Evolutionary conservation across 2,797 vertebrate species (phyloP).

Genomic region (Halcyon smyrnensis): DNA sequence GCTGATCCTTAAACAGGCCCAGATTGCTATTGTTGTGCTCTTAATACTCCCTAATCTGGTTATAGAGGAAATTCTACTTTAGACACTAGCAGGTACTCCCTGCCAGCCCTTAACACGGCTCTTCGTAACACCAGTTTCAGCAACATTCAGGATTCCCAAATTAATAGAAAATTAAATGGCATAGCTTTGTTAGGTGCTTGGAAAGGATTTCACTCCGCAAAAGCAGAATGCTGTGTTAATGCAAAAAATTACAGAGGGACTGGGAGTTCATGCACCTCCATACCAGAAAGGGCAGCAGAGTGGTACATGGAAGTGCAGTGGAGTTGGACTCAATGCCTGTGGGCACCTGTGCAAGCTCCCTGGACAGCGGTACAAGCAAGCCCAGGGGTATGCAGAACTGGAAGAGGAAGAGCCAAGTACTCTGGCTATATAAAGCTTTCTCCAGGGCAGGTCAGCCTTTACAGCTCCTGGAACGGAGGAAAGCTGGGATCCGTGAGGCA

Average conservation of each 20-base stretch:
- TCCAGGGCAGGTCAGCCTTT: background rate
- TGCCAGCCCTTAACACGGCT: background rate
- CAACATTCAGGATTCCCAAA: background rate
- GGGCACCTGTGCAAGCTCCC: background rate
- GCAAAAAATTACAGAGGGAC: conserved; percentile 10
- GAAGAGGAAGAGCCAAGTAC: background rate
- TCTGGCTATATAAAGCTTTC: background rate
- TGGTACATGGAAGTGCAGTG: too few relatives aligned
- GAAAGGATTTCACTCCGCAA: conserved; percentile 9
- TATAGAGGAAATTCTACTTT: background rate
- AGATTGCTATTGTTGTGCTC: background rate
- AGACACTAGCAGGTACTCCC: rapidly evolving
- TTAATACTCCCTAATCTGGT: background rate
- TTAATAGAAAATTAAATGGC: background rate
- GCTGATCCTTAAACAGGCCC: background rate
- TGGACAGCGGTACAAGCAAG: background rate
- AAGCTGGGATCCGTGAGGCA: rapidly evolving
- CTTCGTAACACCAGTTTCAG: background rate
- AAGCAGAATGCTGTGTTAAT: conserved; percentile 38
- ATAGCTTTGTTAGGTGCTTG: background rate
- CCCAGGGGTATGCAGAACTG: background rate
- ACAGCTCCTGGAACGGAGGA: background rate
- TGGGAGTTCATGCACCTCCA: background rate
- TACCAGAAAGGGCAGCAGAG: background rate
- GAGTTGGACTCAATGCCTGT: background rate